Percentiles rank a stretch among this genome's conserved stretches.
Evolutionary conservation across 1,140 invertebrate species (phyloP).

Genomic region (Scaptomyza graminum): DNA sequence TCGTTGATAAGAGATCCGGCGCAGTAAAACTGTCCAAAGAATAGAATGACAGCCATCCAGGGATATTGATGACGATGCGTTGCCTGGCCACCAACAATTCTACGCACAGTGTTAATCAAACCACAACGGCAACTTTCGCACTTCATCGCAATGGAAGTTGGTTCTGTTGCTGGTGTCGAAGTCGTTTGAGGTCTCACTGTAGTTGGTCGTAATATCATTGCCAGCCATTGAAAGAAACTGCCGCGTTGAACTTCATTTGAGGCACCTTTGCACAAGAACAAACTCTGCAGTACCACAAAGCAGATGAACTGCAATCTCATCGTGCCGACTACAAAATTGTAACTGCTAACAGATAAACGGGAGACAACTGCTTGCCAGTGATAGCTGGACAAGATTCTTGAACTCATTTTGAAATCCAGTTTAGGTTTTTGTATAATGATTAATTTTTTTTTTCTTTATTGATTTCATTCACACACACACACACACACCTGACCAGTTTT

Average conservation of each 20-base stretch:
- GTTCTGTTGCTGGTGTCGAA: neutral
- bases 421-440: neutral
- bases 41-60: slow-evolving; percentile 89
- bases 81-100: slow-evolving; percentile 90
- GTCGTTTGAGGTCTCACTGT: slow-evolving; percentile 3
- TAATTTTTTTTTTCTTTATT: neutral
- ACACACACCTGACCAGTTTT: slow-evolving; percentile 35
- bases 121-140: slow-evolving; percentile 87
- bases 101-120: slow-evolving; percentile 86
- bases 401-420: slow-evolving; percentile 31
- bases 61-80: slow-evolving; percentile 89
- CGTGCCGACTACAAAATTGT: slow-evolving; percentile 33
- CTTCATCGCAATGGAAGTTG: slow-evolving; percentile 36
- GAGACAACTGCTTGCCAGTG: slow-evolving; percentile 12
- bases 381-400: neutral
- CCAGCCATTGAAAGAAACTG: slow-evolving; percentile 51
- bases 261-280: neutral
- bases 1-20: slow-evolving; percentile 88
- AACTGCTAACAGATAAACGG: slow-evolving; percentile 13
- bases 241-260: neutral
- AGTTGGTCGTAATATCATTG: slow-evolving; percentile 36
- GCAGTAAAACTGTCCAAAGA: slow-evolving; percentile 89
- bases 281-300: neutral
- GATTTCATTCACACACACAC: too few relatives aligned
- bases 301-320: slow-evolving; percentile 51